phyloP scores from a whole-genome alignment of 2,113 vertebrate genomes.

The Pitta sordida region DNA sequence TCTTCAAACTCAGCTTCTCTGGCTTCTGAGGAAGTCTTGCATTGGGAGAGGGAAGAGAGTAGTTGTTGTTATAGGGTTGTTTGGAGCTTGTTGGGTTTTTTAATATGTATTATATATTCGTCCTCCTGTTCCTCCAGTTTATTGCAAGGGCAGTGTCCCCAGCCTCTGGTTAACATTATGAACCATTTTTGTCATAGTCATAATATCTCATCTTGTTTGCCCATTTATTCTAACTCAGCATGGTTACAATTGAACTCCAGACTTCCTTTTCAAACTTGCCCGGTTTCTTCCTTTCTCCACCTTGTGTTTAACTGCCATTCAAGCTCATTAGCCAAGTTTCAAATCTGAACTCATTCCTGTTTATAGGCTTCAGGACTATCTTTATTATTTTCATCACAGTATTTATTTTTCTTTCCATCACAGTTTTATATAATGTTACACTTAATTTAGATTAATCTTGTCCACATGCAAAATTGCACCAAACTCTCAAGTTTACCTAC shows the following conservation, averaged over 20 bases:
- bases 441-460: not conserved
- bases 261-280: not conserved
- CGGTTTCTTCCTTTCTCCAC: not conserved
- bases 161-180: not conserved
- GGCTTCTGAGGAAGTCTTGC: not conserved
- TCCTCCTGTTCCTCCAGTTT: not conserved
- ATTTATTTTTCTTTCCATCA: not conserved
- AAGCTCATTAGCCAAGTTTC: not conserved
- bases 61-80: not conserved
- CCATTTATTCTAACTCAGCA: not conserved
- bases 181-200: not conserved
- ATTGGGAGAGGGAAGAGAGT: not conserved
- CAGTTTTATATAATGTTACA: not conserved
- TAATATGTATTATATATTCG: not conserved
- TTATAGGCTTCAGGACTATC: accelerated
- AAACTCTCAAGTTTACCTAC: not conserved
- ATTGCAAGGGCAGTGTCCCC: not conserved
- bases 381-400: not conserved
- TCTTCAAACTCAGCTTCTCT: not conserved
- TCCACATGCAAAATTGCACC: not conserved
- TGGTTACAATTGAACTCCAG: not conserved
- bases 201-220: not conserved
- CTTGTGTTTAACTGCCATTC: not conserved
- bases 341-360: not conserved
- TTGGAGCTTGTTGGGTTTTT: not conserved